phyloP scores from a whole-genome alignment of 1,140 invertebrate genomes.

The Hormaphis cornu region DNA sequence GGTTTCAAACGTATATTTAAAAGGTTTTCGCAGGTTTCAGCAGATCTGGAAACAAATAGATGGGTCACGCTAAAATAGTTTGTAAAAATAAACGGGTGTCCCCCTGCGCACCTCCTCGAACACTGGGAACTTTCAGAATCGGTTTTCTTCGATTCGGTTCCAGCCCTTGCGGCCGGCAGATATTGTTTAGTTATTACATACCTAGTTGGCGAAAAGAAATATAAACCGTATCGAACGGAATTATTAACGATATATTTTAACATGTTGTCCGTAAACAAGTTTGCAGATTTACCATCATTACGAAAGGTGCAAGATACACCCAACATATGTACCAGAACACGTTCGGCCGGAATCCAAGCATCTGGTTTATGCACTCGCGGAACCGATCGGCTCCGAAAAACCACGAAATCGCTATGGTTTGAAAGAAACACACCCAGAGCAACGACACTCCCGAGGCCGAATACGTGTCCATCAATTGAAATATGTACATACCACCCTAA shows the following conservation, averaged over 20 bases:
- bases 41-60: too few species aligned
- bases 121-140: too few species aligned
- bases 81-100: too few species aligned
- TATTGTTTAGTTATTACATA: too few species aligned
- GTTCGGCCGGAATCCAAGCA: conserved; percentile 53
- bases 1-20: too few species aligned
- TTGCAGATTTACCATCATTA: conserved; percentile 51
- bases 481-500: conserved; percentile 60
- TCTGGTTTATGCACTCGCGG: conserved; percentile 55
- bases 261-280: neutral
- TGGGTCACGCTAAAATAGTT: too few species aligned
- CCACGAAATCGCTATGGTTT: conserved; percentile 58
- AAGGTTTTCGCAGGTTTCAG: too few species aligned
- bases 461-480: conserved; percentile 64
- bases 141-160: too few species aligned
- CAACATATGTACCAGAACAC: conserved; percentile 55
- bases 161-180: too few species aligned
- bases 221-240: too few species aligned
- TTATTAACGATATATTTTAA: neutral
- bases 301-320: conserved; percentile 51
- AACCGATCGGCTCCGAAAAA: conserved; percentile 54
- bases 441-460: conserved; percentile 59
- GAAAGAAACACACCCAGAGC: conserved; percentile 58
- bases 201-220: too few species aligned
- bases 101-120: too few species aligned